phyloP scores from a whole-genome alignment of 2,888 invertebrate genomes.

The Pomacea canaliculata region DNA sequence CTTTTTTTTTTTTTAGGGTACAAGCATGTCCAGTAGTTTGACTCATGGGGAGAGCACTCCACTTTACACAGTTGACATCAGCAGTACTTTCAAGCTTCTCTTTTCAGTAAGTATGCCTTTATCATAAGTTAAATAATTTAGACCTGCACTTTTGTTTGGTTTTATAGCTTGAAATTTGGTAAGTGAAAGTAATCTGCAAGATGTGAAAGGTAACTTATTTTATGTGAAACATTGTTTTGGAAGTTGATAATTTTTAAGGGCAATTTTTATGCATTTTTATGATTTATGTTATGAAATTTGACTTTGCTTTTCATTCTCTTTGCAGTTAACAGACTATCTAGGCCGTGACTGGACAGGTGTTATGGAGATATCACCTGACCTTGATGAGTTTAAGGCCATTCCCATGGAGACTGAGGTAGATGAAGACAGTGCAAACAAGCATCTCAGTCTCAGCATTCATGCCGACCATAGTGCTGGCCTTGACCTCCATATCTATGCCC shows the following conservation, averaged over 20 bases:
- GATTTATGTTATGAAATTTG: too few species aligned
- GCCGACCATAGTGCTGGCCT: constrained; percentile 76
- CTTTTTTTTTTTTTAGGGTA: constrained; percentile 38
- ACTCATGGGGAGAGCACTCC: constrained; percentile 77
- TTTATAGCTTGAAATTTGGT: too few species aligned
- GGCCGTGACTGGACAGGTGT: constrained; percentile 80
- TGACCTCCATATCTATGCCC: constrained; percentile 74
- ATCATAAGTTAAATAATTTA: background rate
- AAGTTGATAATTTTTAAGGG: too few species aligned
- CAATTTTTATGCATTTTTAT: too few species aligned
- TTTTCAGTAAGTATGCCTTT: constrained; percentile 57
- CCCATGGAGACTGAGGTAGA: constrained; percentile 78
- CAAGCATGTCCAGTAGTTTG: constrained; percentile 53
- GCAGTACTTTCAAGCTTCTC: constrained; percentile 71
- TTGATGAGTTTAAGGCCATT: constrained; percentile 76
- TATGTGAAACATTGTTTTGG: too few species aligned
- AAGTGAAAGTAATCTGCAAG: too few species aligned
- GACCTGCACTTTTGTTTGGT: too few species aligned
- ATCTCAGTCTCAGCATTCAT: constrained; percentile 79
- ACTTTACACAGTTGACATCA: constrained; percentile 78
- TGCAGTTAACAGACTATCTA: constrained; percentile 76
- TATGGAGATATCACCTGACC: constrained; percentile 77
- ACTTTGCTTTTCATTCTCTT: constrained; percentile 18
- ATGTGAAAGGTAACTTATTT: too few species aligned
- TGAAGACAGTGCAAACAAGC: constrained; percentile 76